Base-by-base conservation (phyloP, 2,797 vertebrate species). In the Amphiprion clarkii region DNA sequence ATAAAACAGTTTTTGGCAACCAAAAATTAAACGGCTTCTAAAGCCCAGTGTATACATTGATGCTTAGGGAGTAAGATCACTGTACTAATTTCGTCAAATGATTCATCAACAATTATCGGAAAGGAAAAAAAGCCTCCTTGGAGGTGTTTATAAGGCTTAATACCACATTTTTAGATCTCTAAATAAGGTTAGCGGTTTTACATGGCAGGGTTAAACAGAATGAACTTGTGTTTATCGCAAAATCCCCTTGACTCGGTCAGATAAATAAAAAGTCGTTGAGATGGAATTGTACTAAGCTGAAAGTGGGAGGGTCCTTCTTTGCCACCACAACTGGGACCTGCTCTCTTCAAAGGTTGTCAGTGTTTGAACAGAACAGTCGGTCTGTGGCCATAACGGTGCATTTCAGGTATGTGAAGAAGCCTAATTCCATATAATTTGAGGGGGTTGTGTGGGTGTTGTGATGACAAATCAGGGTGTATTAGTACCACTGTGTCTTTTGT, bases 1-100 rank as follows among this genome's bases (percentile, higher is more conserved):
- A 89, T 93, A 82, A 93, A 89, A 92, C 85, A 53, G 42, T 88
- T 93, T 90, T 92, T 93, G 91, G 91, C 93, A 92, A 82, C 36
- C 68, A 51, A 67, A 85, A 78, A 84, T 90, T 74, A 92, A 93
- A 92, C 73, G 44, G 59, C 76, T 81, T 60, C 84, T 88, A 71
- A 87, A 90, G 67, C 74, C 78, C 70, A 77, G 79, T 83, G 84
- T 88, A 85, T 76, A 85, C 76, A 85, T 73, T 66, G 74, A 84
- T 21, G 84, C 75, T 74, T 71, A 48, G 16, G 42, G 65, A 79
- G 87, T 80, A 83, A 84, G 78, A 84, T 77, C 71, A 70, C 17
- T 52, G 75, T 60, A 65, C 40, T 81, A 76, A 82, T 81, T 88
- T 86, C 64, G 81, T 76, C 65, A 78, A 73, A 83, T 89, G 52